phyloP scores from a whole-genome alignment of 2,797 vertebrate species.

The Gastrophryne carolinensis region DNA sequence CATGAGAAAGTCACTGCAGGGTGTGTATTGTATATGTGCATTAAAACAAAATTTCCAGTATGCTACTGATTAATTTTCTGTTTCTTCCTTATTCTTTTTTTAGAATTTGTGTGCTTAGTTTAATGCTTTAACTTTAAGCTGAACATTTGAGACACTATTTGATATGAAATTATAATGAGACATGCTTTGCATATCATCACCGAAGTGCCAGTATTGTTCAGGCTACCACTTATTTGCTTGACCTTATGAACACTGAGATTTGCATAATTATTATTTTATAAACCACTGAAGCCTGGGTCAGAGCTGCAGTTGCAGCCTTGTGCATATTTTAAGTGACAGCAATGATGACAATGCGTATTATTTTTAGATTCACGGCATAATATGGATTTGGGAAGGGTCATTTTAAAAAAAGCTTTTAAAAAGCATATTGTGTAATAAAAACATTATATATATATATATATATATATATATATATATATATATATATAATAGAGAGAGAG shows the following conservation, averaged over 20 bases:
- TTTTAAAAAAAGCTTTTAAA: not conserved
- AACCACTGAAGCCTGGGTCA: slow-evolving; percentile 37
- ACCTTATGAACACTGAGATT: slow-evolving; percentile 33
- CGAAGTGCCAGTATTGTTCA: slow-evolving; percentile 17
- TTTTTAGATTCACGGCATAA: slow-evolving; percentile 23
- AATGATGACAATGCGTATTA: slow-evolving; percentile 12
- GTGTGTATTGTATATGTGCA: no score
- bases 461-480: not conserved
- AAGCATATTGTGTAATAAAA: not conserved
- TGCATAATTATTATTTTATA: slow-evolving; percentile 41
- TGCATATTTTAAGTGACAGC: slow-evolving; percentile 35
- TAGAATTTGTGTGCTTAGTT: no score
- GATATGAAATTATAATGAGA: slow-evolving; percentile 30
- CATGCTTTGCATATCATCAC: slow-evolving; percentile 24
- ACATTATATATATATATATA: no score
- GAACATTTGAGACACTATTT: slow-evolving; percentile 21
- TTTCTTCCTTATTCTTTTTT: no score
- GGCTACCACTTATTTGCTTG: slow-evolving; percentile 32
- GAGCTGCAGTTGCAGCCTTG: slow-evolving; percentile 15
- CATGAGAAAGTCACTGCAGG: no score
- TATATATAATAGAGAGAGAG: no score
- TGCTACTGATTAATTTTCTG: no score
- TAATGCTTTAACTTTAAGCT: no score
- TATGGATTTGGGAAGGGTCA: not conserved
- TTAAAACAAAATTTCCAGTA: no score